Evolutionary conservation across 1,140 invertebrate genomes (phyloP).

Genomic region (Helicoverpa zea): DNA sequence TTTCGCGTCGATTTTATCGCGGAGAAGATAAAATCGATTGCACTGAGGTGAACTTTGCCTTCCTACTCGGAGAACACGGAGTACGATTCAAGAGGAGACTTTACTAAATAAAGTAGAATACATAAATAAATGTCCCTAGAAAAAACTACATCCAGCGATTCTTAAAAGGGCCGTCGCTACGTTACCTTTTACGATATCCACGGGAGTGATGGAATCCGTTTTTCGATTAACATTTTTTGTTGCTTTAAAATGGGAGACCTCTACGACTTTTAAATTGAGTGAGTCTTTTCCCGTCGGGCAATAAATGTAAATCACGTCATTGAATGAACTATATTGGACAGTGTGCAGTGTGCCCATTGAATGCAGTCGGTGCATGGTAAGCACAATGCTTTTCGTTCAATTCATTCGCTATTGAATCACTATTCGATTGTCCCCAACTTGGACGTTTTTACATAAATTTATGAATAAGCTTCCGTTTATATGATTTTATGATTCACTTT

Average conservation of each 20-base stretch:
- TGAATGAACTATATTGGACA: constrained; percentile 69
- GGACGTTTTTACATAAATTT: constrained; percentile 63
- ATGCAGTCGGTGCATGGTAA: constrained; percentile 70
- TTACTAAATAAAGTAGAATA: too few species aligned
- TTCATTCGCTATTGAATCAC: constrained; percentile 72
- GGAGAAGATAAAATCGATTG: constrained; percentile 3
- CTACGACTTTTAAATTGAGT: constrained; percentile 58
- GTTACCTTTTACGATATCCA: constrained; percentile 10
- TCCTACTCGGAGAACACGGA: background rate
- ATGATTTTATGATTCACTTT: constrained; percentile 15
- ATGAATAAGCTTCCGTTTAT: constrained; percentile 55
- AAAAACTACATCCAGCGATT: background rate
- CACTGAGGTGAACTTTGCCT: background rate
- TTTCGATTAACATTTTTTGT: constrained; percentile 34
- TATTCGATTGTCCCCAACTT: constrained; percentile 68
- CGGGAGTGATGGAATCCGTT: constrained; percentile 16
- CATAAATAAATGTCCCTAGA: too few species aligned
- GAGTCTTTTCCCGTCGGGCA: constrained; percentile 61
- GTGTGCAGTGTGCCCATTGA: constrained; percentile 63
- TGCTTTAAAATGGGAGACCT: constrained; percentile 47
- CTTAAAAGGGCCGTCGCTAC: background rate
- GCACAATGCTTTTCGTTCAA: constrained; percentile 67
- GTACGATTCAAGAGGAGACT: background rate
- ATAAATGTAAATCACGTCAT: constrained; percentile 78
- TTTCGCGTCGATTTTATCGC: background rate